Evolutionary conservation across 53 echinoderm and acorn worm species (phyloP), one percentile per base, ranked within the genome.

Genomic region (Henricia sp.): DNA sequence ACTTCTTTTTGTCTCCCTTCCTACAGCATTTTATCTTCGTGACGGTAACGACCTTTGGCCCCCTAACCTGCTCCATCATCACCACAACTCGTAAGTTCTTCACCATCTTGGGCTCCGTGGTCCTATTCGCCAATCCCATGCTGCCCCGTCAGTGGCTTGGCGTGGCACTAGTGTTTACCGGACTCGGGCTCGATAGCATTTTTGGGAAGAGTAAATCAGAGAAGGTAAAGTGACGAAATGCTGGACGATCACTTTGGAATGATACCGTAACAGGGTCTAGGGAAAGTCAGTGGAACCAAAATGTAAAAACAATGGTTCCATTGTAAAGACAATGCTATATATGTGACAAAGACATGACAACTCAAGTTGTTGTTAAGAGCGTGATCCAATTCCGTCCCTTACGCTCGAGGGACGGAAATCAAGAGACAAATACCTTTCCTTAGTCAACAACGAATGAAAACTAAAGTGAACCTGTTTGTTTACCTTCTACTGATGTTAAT

Each of bases 1-100:
- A 53, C 39, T 0, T 52, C 30, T 25, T 16, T 70, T 37, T 51
- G 33, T 28, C 25, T 29, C 37, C 27, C 40, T 71, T 3, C 48
- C 51, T 63, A 33, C 91, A 93, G 95, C 91, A 93, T 89, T 95
- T 96, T 59, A 96, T 96, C 65, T 96, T 96, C 33, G 83, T 85
- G 53, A 96, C 97, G 12, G 97, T 96, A 41, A 85, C 97, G 21
- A 94, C 94, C 27, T 96, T 92, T 72, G 97, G 97, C 20, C 97
- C 97, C 6, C 85, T 96, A 43, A 96, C 97, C 52, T 96, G 97
- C 30, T 96, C 94, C 68, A 92, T 96, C 88, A 96, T 96, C 75
- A 96, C 97, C 26, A 96, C 97, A 11, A 96, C 97, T 0, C 76
- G 97, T 37, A 96, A 96, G 85, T 96, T 96, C 86, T 96, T 96